Conservation (phyloP, 30 jellyfish, hydroid and myxozoan species). For the Calvadosia cruxmelitensis region DNA sequence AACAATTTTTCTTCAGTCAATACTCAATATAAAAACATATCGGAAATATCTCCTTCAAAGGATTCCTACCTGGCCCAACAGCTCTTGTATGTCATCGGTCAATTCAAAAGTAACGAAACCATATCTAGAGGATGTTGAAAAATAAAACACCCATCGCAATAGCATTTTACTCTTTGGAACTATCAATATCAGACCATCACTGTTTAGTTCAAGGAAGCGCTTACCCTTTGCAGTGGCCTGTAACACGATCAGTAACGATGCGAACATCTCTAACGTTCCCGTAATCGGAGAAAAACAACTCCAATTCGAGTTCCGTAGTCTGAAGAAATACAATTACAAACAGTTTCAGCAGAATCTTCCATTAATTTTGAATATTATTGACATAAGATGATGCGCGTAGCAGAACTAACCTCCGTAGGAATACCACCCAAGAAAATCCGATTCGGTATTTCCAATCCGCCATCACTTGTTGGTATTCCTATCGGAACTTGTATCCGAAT, state of each 20-base stretch:
- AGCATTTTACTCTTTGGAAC: too few species aligned
- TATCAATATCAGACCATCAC: too few species aligned
- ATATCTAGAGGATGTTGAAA: too few species aligned
- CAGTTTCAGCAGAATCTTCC: neutral
- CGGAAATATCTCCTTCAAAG: too few species aligned
- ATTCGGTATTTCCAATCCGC: conserved; percentile 98
- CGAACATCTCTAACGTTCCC: conserved; percentile 91
- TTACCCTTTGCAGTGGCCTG: conserved; percentile 99
- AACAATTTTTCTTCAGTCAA: neutral
- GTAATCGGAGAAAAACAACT: conserved; percentile 78
- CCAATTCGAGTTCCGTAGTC: conserved; percentile 97
- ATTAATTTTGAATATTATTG: neutral
- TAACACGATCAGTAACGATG: conserved; percentile 94
- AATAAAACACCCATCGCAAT: too few species aligned
- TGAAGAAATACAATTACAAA: conserved; percentile 6
- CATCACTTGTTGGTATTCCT: conserved; percentile 97
- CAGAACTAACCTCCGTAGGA: conserved; percentile 76
- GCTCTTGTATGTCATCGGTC: conserved; percentile 62
- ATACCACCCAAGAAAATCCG: conserved; percentile 97
- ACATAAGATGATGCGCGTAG: neutral
- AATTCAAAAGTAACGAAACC: conserved; percentile 94
- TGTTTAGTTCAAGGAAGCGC: too few species aligned
- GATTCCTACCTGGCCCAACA: conserved; percentile 53
- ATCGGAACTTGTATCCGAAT: conserved; percentile 95
- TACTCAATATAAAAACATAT: neutral